Evolutionary conservation across 1,140 invertebrate species (phyloP).

Genomic region (Carcinoscorpius rotundicauda): DNA sequence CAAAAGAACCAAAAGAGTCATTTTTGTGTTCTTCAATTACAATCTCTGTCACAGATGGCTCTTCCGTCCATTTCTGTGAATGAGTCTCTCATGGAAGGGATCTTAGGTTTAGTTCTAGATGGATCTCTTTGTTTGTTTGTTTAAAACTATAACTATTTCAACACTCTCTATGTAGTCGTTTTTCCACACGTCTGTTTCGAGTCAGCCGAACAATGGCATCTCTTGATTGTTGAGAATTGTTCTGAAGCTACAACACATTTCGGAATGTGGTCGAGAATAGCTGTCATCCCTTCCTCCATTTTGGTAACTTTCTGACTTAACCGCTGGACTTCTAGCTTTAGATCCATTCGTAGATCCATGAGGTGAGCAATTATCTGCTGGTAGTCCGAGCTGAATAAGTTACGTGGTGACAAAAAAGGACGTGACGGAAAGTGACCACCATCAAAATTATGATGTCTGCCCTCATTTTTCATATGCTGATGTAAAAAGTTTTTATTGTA

Average conservation of each 20-base stretch:
- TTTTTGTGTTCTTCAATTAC: slow-evolving; percentile 31
- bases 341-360: slow-evolving; percentile 72
- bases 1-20: not conserved
- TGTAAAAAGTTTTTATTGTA: slow-evolving; percentile 2
- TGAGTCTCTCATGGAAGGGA: slow-evolving; percentile 5
- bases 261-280: slow-evolving; percentile 30
- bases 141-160: slow-evolving; percentile 18
- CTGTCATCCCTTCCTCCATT: slow-evolving; percentile 64
- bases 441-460: not conserved
- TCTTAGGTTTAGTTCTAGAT: slow-evolving; percentile 11
- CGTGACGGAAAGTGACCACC: no score
- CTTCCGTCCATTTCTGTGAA: slow-evolving; percentile 24
- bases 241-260: slow-evolving; percentile 17
- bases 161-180: slow-evolving; percentile 18
- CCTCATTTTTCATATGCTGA: slow-evolving; percentile 1
- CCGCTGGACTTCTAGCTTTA: slow-evolving; percentile 70
- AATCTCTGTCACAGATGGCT: slow-evolving; percentile 26
- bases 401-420: not conserved
- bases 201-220: slow-evolving; percentile 21
- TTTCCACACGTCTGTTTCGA: slow-evolving; percentile 6
- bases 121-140: slow-evolving; percentile 8
- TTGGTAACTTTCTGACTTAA: slow-evolving; percentile 65
- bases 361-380: slow-evolving; percentile 68
- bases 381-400: slow-evolving; percentile 39
- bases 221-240: slow-evolving; percentile 16